Conservation (phyloP, 2,888 invertebrate genomes). For the Orthonevra nobilis region DNA sequence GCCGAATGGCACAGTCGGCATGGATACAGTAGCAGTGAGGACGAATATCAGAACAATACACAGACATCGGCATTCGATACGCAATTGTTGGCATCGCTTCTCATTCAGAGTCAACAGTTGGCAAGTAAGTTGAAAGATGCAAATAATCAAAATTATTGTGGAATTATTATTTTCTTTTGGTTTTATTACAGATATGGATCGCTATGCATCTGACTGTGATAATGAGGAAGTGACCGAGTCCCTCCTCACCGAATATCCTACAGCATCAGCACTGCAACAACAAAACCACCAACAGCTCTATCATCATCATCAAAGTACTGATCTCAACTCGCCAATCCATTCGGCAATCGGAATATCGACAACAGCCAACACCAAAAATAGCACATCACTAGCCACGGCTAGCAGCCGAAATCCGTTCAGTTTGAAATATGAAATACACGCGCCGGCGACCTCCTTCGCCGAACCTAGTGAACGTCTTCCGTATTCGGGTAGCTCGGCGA, state of each 20-base stretch:
- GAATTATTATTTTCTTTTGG: background rate
- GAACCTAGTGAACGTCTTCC: constrained; percentile 73
- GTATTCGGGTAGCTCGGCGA: constrained; percentile 74
- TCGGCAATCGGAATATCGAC: constrained; percentile 66
- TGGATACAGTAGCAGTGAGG: constrained; percentile 82
- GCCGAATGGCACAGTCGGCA: constrained; percentile 82
- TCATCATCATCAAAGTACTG: constrained; percentile 64
- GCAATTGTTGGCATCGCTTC: constrained; percentile 82
- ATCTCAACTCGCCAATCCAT: constrained; percentile 74
- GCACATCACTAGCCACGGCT: constrained; percentile 69
- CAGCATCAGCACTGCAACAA: constrained; percentile 74
- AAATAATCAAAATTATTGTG: background rate
- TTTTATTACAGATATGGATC: constrained; percentile 85
- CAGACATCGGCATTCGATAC: constrained; percentile 81
- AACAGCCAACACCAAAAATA: constrained; percentile 72
- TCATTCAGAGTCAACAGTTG: constrained; percentile 83
- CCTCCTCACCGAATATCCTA: constrained; percentile 78
- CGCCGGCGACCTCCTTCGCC: constrained; percentile 73
- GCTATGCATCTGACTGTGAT: constrained; percentile 88
- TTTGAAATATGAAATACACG: constrained; percentile 75
- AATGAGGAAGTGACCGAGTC: constrained; percentile 82
- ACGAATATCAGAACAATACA: constrained; percentile 81
- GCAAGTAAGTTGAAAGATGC: constrained; percentile 80
- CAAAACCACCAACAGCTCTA: constrained; percentile 59
- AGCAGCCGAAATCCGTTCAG: constrained; percentile 79